Base-by-base conservation (phyloP, 1,140 invertebrate genomes). In the Halesus radiatus region DNA sequence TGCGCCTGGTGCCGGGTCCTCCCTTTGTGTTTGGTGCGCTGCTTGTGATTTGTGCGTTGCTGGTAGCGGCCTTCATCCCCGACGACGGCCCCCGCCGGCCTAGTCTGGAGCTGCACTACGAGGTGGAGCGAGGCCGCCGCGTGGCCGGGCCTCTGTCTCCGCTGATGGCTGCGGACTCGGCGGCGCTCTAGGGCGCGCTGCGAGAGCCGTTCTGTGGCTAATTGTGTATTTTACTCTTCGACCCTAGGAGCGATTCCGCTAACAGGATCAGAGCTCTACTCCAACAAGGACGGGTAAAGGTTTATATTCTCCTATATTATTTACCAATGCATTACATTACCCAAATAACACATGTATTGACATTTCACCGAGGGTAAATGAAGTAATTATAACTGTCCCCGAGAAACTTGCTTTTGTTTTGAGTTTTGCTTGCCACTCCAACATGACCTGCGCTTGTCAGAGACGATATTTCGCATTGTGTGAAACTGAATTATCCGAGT, bases 11-110 rank as follows among this genome's bases (percentile, higher is more conserved):
- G 84, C 98, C 98, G 62, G 98, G 98, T n/a, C 98, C 98, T 64
- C 98, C 98, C n/a, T 99, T 99, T 91, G 96, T 99, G 37, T 98
- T 99, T 90, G 99, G 98, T 76, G 97, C 98, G 72, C 91, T 99
- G 85, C 92, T 99, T 86, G 98, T 99, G 73, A 95, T 99, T 82
- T 95, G 97, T 87, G 98, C 98, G 37, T 92, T 99, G 84, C 89
- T 98, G 79, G 96, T 99, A 81, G 95, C 97, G 60, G 93, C 95
- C 68, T 98, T 98, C 89, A 96, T 98, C 86, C 97, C 97, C 45
- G 95, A 96, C 84, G 91, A 92, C 85, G 85, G 87, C 81, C 85
- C 90, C 85, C 85, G 87, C 84, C 85, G 87, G 81, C 87, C 87
- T 84, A 90, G 94, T 45, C 88, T 95, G 85, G 94, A 95, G 85